A percentile compares a stretch with the other conserved stretches of the same genome.
These are phyloP conservation scores for Semibalanus balanoides DNA, from an alignment of 1,140 invertebrate species.

Conservation along the genomic window DNA sequence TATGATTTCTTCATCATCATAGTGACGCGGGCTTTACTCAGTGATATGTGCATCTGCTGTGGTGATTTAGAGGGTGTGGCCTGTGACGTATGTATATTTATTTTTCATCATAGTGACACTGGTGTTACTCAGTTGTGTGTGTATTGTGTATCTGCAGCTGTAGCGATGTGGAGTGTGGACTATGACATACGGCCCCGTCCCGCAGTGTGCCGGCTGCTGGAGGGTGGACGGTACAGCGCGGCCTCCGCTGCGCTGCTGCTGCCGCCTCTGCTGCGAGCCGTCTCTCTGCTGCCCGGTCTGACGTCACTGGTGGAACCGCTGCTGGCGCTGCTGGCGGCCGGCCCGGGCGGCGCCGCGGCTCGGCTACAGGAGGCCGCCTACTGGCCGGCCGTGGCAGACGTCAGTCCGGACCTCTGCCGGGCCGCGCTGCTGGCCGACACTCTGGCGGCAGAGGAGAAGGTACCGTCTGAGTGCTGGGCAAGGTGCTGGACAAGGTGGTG, in stretches of 20 bases:
- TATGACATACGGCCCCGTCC: too few relatives aligned
- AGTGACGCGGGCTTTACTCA: too few relatives aligned
- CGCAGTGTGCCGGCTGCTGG: neutral
- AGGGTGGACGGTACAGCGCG: neutral
- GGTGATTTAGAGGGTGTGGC: too few relatives aligned
- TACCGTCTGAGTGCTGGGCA: neutral
- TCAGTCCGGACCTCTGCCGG: neutral
- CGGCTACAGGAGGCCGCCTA: neutral
- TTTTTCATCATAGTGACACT: too few relatives aligned
- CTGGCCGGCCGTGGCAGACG: neutral
- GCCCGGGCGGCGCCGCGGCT: too few relatives aligned
- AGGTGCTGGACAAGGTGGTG: too few relatives aligned
- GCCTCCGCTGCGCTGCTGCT: neutral
- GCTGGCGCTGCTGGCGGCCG: neutral
- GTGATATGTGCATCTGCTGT: too few relatives aligned
- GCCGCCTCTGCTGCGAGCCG: neutral
- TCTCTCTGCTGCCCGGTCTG: neutral
- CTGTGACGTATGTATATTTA: too few relatives aligned
- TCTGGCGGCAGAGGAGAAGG: neutral
- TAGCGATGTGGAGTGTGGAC: too few relatives aligned
- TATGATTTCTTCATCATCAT: too few relatives aligned
- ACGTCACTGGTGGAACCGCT: neutral
- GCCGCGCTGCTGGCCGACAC: neutral
- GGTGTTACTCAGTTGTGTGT: too few relatives aligned
- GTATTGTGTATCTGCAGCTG: too few relatives aligned